phyloP scores from a whole-genome alignment of 2,888 invertebrate species.

The Keiferia lycopersicella region DNA sequence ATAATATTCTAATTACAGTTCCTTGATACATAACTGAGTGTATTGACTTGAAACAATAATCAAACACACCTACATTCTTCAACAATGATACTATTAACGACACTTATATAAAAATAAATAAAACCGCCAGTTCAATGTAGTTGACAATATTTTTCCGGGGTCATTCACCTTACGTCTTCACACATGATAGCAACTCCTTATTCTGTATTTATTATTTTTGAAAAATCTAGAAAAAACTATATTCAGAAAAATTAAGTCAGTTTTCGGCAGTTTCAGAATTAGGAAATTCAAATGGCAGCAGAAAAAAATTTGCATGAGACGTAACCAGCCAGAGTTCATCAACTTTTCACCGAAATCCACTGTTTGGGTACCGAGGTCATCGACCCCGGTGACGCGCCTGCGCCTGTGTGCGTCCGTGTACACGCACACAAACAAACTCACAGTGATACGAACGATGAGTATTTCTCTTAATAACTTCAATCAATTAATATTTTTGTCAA shows the following conservation, averaged over 20 bases:
- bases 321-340: conserved; percentile 74
- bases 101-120: conserved; percentile 32
- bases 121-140: conserved; percentile 44
- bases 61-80: conserved; percentile 17
- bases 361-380: conserved; percentile 79
- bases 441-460: conserved; percentile 52
- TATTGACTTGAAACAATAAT: conserved; percentile 6
- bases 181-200: conserved; percentile 34
- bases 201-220: neutral
- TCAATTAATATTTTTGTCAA: neutral
- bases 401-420: conserved; percentile 67
- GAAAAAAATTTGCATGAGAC: conserved; percentile 61
- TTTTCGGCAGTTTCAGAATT: conserved; percentile 5
- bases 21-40: neutral
- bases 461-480: conserved; percentile 65
- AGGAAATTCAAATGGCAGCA: conserved; percentile 25
- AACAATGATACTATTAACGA: conserved; percentile 14
- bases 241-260: neutral
- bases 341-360: conserved; percentile 80
- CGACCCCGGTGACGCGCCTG: conserved; percentile 68
- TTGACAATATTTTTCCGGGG: conserved; percentile 59
- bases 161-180: conserved; percentile 61
- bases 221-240: neutral
- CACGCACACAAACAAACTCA: conserved; percentile 57
- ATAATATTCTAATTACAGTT: neutral